Percentiles rank a stretch among this genome's conserved stretches.
These are phyloP conservation scores for Calliopsis andreniformis DNA, from an alignment of 1,140 invertebrate species.

Conservation along the genomic window DNA sequence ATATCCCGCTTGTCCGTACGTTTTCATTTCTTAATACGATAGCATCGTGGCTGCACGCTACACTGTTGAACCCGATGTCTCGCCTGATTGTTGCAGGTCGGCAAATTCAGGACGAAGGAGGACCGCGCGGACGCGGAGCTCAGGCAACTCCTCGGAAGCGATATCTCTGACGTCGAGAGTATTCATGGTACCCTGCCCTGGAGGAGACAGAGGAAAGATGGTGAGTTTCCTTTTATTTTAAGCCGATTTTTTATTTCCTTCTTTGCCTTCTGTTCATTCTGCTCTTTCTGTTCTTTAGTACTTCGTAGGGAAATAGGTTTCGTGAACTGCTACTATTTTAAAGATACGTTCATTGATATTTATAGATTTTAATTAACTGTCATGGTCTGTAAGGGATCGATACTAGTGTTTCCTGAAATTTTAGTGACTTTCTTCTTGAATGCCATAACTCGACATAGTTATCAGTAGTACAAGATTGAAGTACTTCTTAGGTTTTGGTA, in stretches of 20 bases:
- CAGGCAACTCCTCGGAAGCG: conserved; percentile 87
- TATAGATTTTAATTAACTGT: too few relatives aligned
- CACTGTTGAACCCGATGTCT: conserved; percentile 8
- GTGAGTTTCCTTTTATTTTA: conserved; percentile 61
- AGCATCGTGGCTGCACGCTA: neutral
- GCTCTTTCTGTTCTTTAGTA: too few relatives aligned
- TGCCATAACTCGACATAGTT: too few relatives aligned
- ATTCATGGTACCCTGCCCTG: conserved; percentile 87
- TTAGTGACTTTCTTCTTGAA: too few relatives aligned
- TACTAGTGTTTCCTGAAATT: too few relatives aligned
- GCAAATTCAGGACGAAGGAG: conserved; percentile 89
- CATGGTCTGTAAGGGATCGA: too few relatives aligned
- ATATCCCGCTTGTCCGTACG: conserved; percentile 22
- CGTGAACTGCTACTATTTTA: too few relatives aligned
- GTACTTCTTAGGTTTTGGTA: too few relatives aligned
- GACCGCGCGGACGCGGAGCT: conserved; percentile 90
- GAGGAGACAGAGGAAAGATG: conserved; percentile 85
- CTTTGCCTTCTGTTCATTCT: neutral
- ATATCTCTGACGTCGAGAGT: conserved; percentile 85
- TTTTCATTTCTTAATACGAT: conserved; percentile 36
- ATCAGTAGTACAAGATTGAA: too few relatives aligned
- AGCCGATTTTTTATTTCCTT: neutral
- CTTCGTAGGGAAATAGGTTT: too few relatives aligned
- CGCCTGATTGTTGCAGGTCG: conserved; percentile 83
- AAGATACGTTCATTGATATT: too few relatives aligned